phyloP scores from a whole-genome alignment of 2,888 invertebrate genomes.

The Caenorhabditis japonica region DNA sequence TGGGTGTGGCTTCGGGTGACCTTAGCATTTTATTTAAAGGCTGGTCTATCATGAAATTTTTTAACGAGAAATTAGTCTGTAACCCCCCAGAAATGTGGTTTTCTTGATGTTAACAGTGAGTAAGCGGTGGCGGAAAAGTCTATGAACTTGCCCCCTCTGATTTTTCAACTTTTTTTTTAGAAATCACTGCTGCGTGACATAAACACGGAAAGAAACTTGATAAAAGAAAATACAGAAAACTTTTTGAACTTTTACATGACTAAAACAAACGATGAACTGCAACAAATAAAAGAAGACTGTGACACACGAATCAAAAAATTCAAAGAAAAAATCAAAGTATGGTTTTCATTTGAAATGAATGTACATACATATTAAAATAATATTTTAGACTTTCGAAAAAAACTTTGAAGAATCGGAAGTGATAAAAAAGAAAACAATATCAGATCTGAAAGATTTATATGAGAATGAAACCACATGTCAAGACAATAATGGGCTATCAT shows the following conservation, averaged over 20 bases:
- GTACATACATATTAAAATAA: constrained; percentile 32
- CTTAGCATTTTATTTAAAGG: too few relatives aligned
- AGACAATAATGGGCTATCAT: too few relatives aligned
- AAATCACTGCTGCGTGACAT: constrained; percentile 54
- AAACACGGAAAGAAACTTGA: constrained; percentile 58
- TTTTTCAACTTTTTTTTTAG: constrained; percentile 41
- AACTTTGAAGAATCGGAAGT: constrained; percentile 54
- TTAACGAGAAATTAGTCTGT: too few relatives aligned
- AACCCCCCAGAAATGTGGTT: too few relatives aligned
- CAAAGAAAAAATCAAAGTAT: constrained; percentile 36
- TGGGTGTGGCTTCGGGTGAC: too few relatives aligned
- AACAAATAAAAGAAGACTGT: constrained; percentile 27
- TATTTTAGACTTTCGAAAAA: constrained; percentile 54
- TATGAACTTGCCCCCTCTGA: too few relatives aligned
- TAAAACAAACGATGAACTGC: constrained; percentile 45
- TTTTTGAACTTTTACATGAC: constrained; percentile 53
- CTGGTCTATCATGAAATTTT: too few relatives aligned
- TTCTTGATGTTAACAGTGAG: too few relatives aligned
- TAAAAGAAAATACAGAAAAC: constrained; percentile 57
- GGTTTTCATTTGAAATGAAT: neutral
- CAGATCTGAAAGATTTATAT: constrained; percentile 56
- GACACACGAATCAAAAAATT: constrained; percentile 34
- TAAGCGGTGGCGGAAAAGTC: too few relatives aligned
- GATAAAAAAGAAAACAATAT: constrained; percentile 49
- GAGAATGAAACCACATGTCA: constrained; percentile 50